Evolutionary conservation across 2,113 vertebrate genomes (phyloP).

Genomic region (Lepus europaeus): DNA sequence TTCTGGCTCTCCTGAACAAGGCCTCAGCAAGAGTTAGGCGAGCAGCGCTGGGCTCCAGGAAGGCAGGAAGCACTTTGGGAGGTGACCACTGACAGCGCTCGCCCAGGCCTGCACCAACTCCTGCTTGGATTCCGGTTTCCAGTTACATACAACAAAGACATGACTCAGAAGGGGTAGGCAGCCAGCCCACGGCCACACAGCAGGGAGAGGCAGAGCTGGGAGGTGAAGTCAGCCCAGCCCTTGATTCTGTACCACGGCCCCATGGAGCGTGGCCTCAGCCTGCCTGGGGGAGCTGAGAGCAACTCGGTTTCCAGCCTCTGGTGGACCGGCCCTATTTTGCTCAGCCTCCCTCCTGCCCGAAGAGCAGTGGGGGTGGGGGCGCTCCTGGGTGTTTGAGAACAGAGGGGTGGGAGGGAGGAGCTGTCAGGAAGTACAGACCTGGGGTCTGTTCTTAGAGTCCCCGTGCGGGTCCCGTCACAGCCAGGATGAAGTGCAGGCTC

Average conservation of each 20-base stretch:
- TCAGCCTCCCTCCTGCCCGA: background rate
- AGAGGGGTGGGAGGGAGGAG: background rate
- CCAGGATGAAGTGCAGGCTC: background rate
- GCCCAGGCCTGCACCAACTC: background rate
- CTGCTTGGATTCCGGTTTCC: background rate
- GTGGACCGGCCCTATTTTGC: background rate
- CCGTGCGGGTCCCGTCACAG: background rate
- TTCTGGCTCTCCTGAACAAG: background rate
- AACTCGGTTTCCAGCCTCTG: too few relatives aligned
- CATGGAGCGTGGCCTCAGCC: too few relatives aligned
- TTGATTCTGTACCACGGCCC: background rate
- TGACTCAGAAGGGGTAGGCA: background rate
- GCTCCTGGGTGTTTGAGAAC: background rate
- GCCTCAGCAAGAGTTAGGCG: background rate
- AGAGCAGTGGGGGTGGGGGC: background rate
- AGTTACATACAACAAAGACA: background rate
- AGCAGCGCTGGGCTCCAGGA: fast-evolving
- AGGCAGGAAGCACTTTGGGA: background rate
- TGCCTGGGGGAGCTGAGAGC: background rate
- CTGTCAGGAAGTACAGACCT: background rate
- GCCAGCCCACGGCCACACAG: background rate
- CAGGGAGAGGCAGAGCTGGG: background rate
- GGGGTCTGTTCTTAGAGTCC: background rate
- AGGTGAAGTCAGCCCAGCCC: background rate
- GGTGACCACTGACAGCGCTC: too few relatives aligned